These are phyloP conservation scores for Gymnoscelis rufifasciata DNA, from an alignment of 2,888 invertebrate genomes.

Conservation along the genomic window DNA sequence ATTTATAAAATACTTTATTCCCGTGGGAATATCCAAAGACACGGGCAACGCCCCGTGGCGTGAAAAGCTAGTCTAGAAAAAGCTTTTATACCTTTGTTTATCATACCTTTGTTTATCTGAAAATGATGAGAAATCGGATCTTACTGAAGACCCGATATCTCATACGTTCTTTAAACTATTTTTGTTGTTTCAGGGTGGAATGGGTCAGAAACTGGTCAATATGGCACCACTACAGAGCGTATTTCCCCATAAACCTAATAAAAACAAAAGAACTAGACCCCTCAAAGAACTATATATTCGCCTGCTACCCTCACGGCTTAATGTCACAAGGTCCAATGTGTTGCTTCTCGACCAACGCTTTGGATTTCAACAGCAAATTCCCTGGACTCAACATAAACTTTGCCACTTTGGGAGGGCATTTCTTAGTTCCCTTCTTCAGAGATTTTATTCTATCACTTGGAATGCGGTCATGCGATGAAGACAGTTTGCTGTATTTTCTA, in stretches of 20 bases:
- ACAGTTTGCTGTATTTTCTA: constrained; percentile 83
- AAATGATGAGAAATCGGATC: too few relatives aligned
- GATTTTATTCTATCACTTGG: constrained; percentile 69
- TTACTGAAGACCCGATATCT: too few relatives aligned
- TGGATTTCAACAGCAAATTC: constrained; percentile 72
- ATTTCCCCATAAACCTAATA: constrained; percentile 90
- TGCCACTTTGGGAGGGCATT: constrained; percentile 86
- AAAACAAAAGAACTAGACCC: constrained; percentile 91
- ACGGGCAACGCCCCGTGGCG: too few relatives aligned
- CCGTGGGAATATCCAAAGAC: too few relatives aligned
- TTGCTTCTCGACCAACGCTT: constrained; percentile 86
- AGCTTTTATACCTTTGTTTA: too few relatives aligned
- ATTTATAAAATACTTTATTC: too few relatives aligned
- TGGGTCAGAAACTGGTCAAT: constrained; percentile 83
- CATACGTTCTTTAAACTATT: too few relatives aligned
- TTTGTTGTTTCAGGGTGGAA: constrained; percentile 68
- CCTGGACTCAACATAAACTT: constrained; percentile 81
- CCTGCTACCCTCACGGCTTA: constrained; percentile 95
- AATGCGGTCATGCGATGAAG: constrained; percentile 80
- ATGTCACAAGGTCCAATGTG: constrained; percentile 88
- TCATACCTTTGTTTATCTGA: too few relatives aligned
- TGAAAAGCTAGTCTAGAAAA: too few relatives aligned
- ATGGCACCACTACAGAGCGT: constrained; percentile 87
- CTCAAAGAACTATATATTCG: constrained; percentile 89
- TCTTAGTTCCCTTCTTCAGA: constrained; percentile 72